A percentile compares a stretch with the other conserved stretches of the same genome.
Evolutionary conservation across 1,140 invertebrate genomes (phyloP).

Genomic region (Nomia melanderi): DNA sequence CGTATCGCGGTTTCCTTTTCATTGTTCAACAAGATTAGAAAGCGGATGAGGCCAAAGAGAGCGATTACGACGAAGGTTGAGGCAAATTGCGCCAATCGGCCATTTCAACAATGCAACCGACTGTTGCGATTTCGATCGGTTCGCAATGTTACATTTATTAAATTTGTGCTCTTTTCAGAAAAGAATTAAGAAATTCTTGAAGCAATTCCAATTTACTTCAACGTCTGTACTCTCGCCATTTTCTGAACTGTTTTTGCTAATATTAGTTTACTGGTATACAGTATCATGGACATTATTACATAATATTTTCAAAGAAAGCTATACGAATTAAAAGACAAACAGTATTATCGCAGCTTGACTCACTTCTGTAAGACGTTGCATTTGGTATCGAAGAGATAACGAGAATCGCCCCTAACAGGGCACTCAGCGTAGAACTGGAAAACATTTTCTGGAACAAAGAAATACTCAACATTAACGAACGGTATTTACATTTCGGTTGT

Average conservation of each 20-base stretch:
- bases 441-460: conserved; percentile 65
- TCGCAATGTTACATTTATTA: too few relatives aligned
- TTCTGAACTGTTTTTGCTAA: too few relatives aligned
- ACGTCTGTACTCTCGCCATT: too few relatives aligned
- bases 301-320: too few relatives aligned
- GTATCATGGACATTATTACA: too few relatives aligned
- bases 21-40: conserved; percentile 32
- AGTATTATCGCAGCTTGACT: conserved; percentile 46
- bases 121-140: too few relatives aligned
- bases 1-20: conserved; percentile 11
- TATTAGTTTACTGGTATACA: too few relatives aligned
- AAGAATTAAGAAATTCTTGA: too few relatives aligned
- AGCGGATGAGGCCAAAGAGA: conserved; percentile 10
- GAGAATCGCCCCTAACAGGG: conserved; percentile 52
- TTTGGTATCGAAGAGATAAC: conserved; percentile 39
- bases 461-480: background rate
- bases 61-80: conserved; percentile 24
- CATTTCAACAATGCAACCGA: too few relatives aligned
- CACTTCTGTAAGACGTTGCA: conserved; percentile 73
- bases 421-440: conserved; percentile 43
- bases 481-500: background rate
- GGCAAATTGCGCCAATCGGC: conserved; percentile 12
- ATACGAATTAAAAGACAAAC: background rate
- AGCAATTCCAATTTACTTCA: too few relatives aligned
- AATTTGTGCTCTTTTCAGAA: too few relatives aligned